These are phyloP conservation scores for Petrocephalus sullivani DNA, from an alignment of 2,797 vertebrate genomes.

Conservation along the genomic window DNA sequence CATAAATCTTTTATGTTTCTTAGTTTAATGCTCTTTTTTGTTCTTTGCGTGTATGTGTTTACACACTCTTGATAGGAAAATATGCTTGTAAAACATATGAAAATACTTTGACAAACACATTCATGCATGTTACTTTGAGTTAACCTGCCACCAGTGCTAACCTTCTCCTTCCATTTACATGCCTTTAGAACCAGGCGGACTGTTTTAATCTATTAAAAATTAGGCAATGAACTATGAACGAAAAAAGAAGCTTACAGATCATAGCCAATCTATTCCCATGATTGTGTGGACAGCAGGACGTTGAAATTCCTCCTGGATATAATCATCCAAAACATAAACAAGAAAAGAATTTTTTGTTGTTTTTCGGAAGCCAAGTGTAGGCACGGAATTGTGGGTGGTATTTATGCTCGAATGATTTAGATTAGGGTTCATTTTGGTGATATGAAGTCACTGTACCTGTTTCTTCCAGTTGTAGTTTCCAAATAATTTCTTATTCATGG, in stretches of 20 bases:
- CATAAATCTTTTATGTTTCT: not conserved
- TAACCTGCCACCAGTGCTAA: not conserved
- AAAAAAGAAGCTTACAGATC: conserved; percentile 18
- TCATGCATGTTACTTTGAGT: not conserved
- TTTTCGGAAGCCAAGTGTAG: conserved; percentile 5
- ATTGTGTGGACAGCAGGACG: conserved; percentile 2
- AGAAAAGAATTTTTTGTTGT: conserved; percentile 15
- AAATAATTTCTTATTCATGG: conserved; percentile 11
- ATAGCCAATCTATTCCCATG: conserved; percentile 8
- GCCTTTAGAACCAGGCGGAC: not conserved
- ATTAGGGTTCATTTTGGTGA: conserved; percentile 19
- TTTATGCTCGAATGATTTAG: not conserved
- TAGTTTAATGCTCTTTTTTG: not conserved
- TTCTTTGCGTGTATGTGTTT: not conserved
- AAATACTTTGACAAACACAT: not conserved
- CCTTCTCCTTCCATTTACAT: not conserved
- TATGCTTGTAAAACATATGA: not conserved
- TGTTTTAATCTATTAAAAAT: not conserved
- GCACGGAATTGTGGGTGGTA: conserved; percentile 13
- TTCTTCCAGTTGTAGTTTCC: not conserved
- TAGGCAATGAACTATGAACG: not conserved
- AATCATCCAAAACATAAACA: conserved; percentile 4
- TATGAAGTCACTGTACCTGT: not conserved
- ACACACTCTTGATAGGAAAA: not conserved
- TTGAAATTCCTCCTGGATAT: conserved; percentile 7